phyloP scores from a whole-genome alignment of 2,113 vertebrate species.

The Acanthisitta chloris region DNA sequence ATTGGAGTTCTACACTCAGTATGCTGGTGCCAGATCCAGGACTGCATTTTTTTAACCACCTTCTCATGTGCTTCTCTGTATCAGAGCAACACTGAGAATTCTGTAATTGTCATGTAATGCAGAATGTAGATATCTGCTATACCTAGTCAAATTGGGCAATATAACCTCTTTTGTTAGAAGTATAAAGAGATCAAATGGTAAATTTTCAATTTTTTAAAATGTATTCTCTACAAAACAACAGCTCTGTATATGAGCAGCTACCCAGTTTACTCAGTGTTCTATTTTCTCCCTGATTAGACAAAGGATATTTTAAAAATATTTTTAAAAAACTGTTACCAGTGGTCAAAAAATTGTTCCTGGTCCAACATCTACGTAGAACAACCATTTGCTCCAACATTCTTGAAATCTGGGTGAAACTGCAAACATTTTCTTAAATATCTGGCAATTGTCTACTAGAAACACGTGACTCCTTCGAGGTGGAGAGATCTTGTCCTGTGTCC shows the following conservation, averaged over 20 bases:
- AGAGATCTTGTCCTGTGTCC: background rate
- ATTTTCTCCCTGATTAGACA: background rate
- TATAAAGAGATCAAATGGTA: background rate
- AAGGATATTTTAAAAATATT: background rate
- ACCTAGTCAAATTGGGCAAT: fast-evolving
- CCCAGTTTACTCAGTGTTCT: background rate
- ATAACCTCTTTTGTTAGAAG: background rate
- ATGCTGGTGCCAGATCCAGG: background rate
- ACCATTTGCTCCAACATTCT: fast-evolving
- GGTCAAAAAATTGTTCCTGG: background rate
- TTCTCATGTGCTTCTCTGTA: background rate
- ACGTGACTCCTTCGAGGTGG: background rate
- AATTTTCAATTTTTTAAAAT: fast-evolving
- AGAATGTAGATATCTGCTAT: background rate
- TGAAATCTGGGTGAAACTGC: background rate
- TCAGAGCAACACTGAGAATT: background rate
- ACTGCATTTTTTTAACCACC: background rate
- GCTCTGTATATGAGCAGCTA: background rate
- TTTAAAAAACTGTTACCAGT: background rate
- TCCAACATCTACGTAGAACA: background rate
- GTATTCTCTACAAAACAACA: background rate
- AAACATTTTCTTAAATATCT: background rate
- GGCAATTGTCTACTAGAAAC: background rate
- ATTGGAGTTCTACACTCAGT: background rate
- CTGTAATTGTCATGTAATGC: fast-evolving